Conservation (phyloP, 2,888 invertebrate genomes). For the Troilus luridus region DNA sequence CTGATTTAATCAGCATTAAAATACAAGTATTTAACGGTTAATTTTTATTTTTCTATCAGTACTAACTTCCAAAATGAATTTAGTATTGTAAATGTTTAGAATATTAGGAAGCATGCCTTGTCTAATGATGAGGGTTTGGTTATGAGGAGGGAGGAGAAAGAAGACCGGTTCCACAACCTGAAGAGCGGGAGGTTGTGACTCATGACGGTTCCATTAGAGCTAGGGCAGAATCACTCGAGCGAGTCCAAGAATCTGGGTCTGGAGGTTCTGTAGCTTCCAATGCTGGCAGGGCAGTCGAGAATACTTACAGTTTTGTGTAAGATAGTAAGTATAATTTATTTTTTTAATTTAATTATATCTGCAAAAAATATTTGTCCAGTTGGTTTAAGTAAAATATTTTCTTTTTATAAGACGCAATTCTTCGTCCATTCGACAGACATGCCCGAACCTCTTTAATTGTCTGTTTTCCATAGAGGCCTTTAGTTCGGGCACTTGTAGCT, state of each 20-base stretch:
- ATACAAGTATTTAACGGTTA: neutral
- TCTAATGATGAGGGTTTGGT: slow-evolving; percentile 56
- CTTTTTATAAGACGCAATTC: too few species aligned
- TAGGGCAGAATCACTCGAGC: slow-evolving; percentile 83
- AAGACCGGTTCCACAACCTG: slow-evolving; percentile 69
- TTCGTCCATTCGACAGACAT: too few species aligned
- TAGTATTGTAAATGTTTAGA: slow-evolving; percentile 34
- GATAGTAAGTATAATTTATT: neutral
- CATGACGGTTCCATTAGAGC: slow-evolving; percentile 87
- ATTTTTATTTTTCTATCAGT: neutral
- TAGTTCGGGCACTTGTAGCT: too few species aligned
- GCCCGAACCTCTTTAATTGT: too few species aligned
- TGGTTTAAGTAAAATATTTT: too few species aligned
- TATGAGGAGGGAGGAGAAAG: slow-evolving; percentile 67
- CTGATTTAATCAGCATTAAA: neutral
- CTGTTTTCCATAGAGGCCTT: too few species aligned
- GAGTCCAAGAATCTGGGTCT: slow-evolving; percentile 71
- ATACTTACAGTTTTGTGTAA: slow-evolving; percentile 77
- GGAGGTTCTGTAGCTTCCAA: slow-evolving; percentile 66
- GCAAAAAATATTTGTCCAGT: too few species aligned
- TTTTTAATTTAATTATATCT: neutral
- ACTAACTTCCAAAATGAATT: slow-evolving; percentile 14
- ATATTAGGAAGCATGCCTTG: slow-evolving; percentile 56
- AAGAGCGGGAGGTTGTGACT: slow-evolving; percentile 75
- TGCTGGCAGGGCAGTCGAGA: slow-evolving; percentile 74